Conservation (phyloP, 2,113 vertebrate species). For the Clarias macrocephalus region DNA sequence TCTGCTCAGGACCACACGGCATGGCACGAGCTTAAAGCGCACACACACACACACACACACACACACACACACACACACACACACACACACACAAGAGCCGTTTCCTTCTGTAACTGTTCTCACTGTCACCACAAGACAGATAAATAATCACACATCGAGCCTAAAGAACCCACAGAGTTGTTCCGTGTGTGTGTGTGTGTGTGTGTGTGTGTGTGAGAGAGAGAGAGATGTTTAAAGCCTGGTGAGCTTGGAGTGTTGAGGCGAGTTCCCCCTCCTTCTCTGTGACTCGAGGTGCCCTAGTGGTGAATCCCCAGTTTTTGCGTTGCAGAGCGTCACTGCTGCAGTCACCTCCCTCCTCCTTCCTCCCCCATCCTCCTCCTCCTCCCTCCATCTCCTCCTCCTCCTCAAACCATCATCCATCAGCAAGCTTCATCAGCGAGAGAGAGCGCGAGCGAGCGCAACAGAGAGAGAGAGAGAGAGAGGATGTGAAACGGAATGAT, state of each 20-base stretch:
- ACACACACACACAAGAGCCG: too few relatives aligned
- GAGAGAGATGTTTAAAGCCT: background rate
- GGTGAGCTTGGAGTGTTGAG: background rate
- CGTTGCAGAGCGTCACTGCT: constrained; percentile 36
- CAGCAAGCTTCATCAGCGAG: background rate
- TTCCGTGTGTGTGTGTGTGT: background rate
- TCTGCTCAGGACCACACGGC: background rate
- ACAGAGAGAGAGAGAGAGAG: background rate
- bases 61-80: too few relatives aligned
- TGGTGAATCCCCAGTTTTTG: constrained; percentile 43
- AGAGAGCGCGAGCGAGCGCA: background rate
- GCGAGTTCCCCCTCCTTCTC: background rate
- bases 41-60: too few relatives aligned
- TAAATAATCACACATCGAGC: background rate
- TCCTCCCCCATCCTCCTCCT: background rate
- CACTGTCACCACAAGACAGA: background rate
- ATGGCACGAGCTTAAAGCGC: too few relatives aligned
- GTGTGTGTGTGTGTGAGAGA: background rate
- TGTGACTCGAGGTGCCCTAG: constrained; percentile 25
- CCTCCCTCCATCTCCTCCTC: background rate
- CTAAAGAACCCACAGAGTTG: too few relatives aligned
- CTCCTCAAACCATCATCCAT: background rate
- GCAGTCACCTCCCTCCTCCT: background rate
- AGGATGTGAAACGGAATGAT: background rate
- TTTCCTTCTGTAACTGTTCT: background rate